phyloP scores from a whole-genome alignment of 2,888 invertebrate genomes.

The Melanostoma scalare region DNA sequence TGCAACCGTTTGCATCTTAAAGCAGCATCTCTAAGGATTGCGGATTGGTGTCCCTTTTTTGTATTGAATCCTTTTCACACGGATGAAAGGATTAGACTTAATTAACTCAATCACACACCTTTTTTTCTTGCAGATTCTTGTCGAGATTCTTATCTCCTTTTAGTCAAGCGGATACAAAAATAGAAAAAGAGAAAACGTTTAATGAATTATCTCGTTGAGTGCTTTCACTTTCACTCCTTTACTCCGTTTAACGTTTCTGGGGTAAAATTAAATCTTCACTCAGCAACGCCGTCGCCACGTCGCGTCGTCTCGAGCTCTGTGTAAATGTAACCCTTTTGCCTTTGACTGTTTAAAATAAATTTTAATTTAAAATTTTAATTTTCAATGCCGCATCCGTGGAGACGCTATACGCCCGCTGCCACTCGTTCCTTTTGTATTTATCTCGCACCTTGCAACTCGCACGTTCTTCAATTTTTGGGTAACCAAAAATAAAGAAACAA shows the following conservation, averaged over 20 bases:
- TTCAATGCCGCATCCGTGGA: conserved; percentile 28
- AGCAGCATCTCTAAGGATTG: conserved; percentile 21
- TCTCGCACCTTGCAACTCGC: conserved; percentile 42
- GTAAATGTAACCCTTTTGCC: background rate
- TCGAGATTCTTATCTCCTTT: conserved; percentile 19
- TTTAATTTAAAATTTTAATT: conserved; percentile 68
- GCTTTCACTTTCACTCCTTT: conserved; percentile 44
- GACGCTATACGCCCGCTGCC: background rate
- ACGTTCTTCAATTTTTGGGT: conserved; percentile 31
- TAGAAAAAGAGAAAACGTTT: conserved; percentile 6
- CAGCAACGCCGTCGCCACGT: conserved; percentile 10
- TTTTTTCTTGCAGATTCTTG: conserved; percentile 21
- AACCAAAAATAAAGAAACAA: conserved; percentile 7
- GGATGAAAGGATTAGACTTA: conserved; percentile 51
- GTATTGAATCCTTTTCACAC: conserved; percentile 41
- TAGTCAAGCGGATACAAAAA: background rate
- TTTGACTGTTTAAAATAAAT: conserved; percentile 57
- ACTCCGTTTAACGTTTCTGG: conserved; percentile 1
- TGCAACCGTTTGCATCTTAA: conserved; percentile 43
- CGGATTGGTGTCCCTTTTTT: background rate
- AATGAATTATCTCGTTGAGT: conserved; percentile 47
- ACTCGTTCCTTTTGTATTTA: conserved; percentile 13
- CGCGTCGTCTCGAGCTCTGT: too few relatives aligned
- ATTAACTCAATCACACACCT: conserved; percentile 64
- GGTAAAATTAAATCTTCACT: conserved; percentile 61